Conservation (phyloP, 2,797 vertebrate species). For the Pyrocephalus nanus region DNA sequence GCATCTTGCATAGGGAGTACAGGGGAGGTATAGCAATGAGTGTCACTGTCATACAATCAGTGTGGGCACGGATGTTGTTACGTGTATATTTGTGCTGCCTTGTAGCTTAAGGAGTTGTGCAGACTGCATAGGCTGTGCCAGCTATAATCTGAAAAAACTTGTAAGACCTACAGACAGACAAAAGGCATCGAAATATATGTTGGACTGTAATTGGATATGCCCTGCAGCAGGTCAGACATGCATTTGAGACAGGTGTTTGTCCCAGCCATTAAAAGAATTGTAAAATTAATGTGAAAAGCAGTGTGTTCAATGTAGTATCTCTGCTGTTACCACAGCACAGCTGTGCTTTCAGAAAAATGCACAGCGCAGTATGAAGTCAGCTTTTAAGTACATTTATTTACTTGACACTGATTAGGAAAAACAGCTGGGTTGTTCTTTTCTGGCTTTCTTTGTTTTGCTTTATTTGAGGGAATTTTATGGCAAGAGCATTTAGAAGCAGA, state of each 20-base stretch:
- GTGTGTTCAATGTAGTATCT: neutral
- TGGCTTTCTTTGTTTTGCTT: neutral
- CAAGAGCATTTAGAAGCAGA: neutral
- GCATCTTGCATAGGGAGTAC: neutral
- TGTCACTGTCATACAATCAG: neutral
- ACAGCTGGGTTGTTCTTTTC: neutral
- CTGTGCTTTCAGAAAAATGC: slow-evolving; percentile 31
- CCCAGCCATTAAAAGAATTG: slow-evolving; percentile 25
- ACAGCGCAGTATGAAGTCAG: neutral
- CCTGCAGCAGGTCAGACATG: neutral
- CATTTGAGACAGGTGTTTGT: slow-evolving; percentile 4
- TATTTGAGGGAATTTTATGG: neutral
- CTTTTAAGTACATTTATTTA: slow-evolving; percentile 51
- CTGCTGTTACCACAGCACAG: neutral
- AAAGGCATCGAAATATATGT: neutral
- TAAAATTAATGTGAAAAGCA: slow-evolving; percentile 49
- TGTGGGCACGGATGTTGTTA: neutral
- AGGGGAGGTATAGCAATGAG: neutral
- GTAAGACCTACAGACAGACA: neutral
- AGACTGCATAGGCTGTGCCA: neutral
- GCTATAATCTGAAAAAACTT: neutral
- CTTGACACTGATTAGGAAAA: neutral
- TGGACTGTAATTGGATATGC: slow-evolving; percentile 46
- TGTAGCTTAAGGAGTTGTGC: neutral
- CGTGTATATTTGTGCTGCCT: neutral